phyloP scores from a whole-genome alignment of 2,888 invertebrate genomes.

The Crossocerus cetratus region DNA sequence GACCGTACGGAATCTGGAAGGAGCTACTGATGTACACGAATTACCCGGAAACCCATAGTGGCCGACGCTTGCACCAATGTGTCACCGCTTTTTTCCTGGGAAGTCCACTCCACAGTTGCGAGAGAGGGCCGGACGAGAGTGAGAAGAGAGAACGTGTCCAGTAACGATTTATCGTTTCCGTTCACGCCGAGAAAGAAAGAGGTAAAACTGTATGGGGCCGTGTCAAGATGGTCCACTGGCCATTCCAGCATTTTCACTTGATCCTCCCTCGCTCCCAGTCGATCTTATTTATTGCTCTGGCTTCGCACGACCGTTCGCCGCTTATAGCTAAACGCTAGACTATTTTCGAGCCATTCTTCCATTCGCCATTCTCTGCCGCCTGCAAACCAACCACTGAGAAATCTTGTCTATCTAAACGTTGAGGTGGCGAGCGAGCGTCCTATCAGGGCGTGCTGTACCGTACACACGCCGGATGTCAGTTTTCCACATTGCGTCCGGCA shows the following conservation, averaged over 20 bases:
- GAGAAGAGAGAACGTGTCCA: neutral
- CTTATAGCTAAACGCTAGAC: no score
- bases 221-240: constrained; percentile 5
- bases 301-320: neutral
- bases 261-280: neutral
- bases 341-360: no score
- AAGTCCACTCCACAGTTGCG: neutral
- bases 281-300: constrained; percentile 2
- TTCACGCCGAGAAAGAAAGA: constrained; percentile 14
- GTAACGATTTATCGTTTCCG: constrained; percentile 43
- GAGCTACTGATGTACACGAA: neutral
- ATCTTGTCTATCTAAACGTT: no score
- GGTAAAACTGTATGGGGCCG: constrained; percentile 16
- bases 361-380: no score
- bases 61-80: neutral
- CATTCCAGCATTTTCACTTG: constrained; percentile 12
- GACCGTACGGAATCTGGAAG: constrained; percentile 4
- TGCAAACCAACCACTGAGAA: no score
- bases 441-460: no score
- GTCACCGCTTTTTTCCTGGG: neutral
- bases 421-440: no score
- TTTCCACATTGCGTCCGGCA: neutral
- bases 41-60: constrained; percentile 7
- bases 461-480: no score
- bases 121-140: neutral